Evolutionary conservation across 2,888 invertebrate genomes (phyloP).

Genomic region (Drosophila flavopinicola): DNA sequence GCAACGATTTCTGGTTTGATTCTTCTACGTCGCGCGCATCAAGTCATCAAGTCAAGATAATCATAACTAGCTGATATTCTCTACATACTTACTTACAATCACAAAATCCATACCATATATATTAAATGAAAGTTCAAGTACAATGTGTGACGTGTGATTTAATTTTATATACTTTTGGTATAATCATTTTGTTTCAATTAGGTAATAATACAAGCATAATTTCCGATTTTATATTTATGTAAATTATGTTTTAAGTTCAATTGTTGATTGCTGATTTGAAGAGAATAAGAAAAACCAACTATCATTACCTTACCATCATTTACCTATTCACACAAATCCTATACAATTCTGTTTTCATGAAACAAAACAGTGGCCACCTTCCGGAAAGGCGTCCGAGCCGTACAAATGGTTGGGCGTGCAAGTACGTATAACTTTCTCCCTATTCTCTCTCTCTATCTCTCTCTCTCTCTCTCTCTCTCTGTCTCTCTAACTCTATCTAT

Average conservation of each 20-base stretch:
- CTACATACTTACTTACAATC: slow-evolving; percentile 54
- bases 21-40: slow-evolving; percentile 47
- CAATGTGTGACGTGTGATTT: slow-evolving; percentile 61
- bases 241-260: slow-evolving; percentile 36
- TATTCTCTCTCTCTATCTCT: slow-evolving; percentile 52
- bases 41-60: slow-evolving; percentile 47
- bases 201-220: slow-evolving; percentile 19
- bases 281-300: slow-evolving; percentile 46
- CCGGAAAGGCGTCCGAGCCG: slow-evolving; percentile 99
- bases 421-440: slow-evolving; percentile 90
- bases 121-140: slow-evolving; percentile 51
- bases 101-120: slow-evolving; percentile 55
- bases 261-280: slow-evolving; percentile 30
- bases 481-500: slow-evolving; percentile 50
- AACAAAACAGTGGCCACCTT: slow-evolving; percentile 96
- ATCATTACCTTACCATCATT: slow-evolving; percentile 82
- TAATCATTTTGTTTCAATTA: slow-evolving; percentile 9
- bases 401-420: slow-evolving; percentile 99
- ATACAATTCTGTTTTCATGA: slow-evolving; percentile 84
- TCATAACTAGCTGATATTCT: slow-evolving; percentile 61
- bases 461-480: slow-evolving; percentile 52
- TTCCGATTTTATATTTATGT: slow-evolving; percentile 25
- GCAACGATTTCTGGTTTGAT: slow-evolving; percentile 57
- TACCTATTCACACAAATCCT: slow-evolving; percentile 84
- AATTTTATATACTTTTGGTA: slow-evolving; percentile 29